A percentile compares a stretch with the other conserved stretches of the same genome.
These are phyloP conservation scores for Helicoverpa assulta DNA, from an alignment of 2,888 invertebrate genomes.

Conservation along the genomic window DNA sequence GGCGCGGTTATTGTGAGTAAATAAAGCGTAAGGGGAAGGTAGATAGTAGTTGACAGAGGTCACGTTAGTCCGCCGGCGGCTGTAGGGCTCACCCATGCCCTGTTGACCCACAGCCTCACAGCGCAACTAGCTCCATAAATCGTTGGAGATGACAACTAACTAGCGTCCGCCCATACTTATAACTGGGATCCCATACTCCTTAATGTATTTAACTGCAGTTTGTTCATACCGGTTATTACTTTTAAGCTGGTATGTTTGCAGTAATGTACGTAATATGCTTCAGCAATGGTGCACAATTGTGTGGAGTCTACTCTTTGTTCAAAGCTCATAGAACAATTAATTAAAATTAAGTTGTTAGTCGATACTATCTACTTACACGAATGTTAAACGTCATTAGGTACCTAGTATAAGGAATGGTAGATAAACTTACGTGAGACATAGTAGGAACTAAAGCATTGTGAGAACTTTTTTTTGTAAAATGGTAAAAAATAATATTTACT, in stretches of 20 bases:
- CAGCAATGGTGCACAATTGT: neutral
- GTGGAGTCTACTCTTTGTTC: neutral
- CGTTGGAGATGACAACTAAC: slow-evolving; percentile 70
- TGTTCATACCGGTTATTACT: slow-evolving; percentile 5
- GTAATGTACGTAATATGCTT: no score
- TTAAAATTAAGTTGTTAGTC: no score
- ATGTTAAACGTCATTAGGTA: no score
- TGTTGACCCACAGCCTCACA: slow-evolving; percentile 69
- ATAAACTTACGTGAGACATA: no score
- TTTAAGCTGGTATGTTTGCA: neutral
- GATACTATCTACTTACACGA: no score
- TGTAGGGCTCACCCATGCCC: slow-evolving; percentile 67
- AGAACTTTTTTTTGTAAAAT: no score
- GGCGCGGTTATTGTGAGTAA: slow-evolving; percentile 70
- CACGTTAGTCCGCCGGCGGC: slow-evolving; percentile 64
- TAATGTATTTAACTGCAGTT: slow-evolving; percentile 32
- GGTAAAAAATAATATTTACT: no score
- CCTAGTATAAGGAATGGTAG: no score
- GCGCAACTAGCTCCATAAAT: slow-evolving; percentile 72
- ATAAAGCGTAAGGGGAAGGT: slow-evolving; percentile 72
- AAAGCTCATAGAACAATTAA: no score
- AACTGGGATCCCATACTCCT: slow-evolving; percentile 38
- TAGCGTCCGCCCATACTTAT: slow-evolving; percentile 57
- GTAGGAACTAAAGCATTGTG: no score
- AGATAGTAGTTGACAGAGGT: slow-evolving; percentile 77